These are phyloP conservation scores for Galaxias olidus DNA, from an alignment of 2,797 vertebrate species.

Conservation along the genomic window DNA sequence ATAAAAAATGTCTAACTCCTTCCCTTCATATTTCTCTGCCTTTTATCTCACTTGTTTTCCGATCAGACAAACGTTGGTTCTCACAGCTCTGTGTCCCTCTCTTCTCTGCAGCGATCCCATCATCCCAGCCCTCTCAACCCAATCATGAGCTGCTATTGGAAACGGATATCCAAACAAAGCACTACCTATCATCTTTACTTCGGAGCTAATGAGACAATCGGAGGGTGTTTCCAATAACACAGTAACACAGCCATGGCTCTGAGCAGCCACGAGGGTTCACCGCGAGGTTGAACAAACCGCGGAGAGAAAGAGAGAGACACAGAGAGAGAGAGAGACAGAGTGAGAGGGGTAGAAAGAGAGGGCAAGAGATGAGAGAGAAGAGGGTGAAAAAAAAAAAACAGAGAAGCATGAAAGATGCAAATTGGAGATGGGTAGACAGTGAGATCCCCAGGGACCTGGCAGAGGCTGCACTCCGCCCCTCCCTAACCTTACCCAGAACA, in stretches of 20 bases:
- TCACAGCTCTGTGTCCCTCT: slow-evolving; percentile 32
- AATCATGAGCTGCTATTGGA: slow-evolving; percentile 60
- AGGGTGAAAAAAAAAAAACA: slow-evolving; percentile 6
- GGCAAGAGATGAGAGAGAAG: slow-evolving; percentile 16
- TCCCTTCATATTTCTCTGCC: slow-evolving; percentile 24
- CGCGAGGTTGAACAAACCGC: slow-evolving; percentile 55
- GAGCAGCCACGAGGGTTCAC: slow-evolving; percentile 62
- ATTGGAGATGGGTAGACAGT: slow-evolving; percentile 21
- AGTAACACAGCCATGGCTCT: slow-evolving; percentile 58
- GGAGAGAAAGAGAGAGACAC: slow-evolving; percentile 30
- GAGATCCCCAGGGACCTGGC: slow-evolving; percentile 20
- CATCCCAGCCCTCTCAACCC: slow-evolving; percentile 38
- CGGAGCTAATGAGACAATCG: slow-evolving; percentile 56
- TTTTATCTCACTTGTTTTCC: slow-evolving; percentile 10
- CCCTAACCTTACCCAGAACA: slow-evolving; percentile 12
- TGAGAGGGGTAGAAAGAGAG: slow-evolving; percentile 6
- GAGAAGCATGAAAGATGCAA: background rate
- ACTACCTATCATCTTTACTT: slow-evolving; percentile 70
- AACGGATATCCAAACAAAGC: slow-evolving; percentile 66
- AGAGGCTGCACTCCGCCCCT: slow-evolving; percentile 18
- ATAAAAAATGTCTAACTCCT: background rate
- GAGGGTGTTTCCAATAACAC: slow-evolving; percentile 71
- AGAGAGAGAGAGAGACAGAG: background rate
- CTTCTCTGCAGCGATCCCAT: slow-evolving; percentile 42
- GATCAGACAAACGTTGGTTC: no score